Evolutionary conservation across 2,888 invertebrate genomes (phyloP).

Genomic region (Pediacus dermestoides): DNA sequence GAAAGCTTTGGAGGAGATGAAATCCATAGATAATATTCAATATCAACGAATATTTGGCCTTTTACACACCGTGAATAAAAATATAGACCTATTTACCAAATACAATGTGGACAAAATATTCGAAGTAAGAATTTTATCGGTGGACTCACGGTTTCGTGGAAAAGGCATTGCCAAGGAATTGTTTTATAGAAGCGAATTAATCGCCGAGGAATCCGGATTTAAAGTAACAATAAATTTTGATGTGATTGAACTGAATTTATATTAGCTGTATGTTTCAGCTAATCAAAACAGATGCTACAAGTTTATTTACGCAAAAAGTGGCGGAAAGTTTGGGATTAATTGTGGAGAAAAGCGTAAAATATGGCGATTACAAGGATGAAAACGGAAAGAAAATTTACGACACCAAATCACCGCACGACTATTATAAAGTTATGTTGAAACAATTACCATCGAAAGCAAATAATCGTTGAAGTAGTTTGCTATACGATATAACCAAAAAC

Average conservation of each 20-base stretch:
- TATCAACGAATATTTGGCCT: conserved; percentile 77
- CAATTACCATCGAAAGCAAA: conserved; percentile 15
- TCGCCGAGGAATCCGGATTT: conserved; percentile 64
- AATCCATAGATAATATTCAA: conserved; percentile 63
- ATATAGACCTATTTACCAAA: conserved; percentile 64
- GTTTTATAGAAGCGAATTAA: conserved; percentile 62
- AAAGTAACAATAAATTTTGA: too few species aligned
- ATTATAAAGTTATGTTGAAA: conserved; percentile 63
- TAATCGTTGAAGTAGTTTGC: conserved; percentile 11
- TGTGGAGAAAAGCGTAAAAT: conserved; percentile 62
- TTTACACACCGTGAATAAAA: conserved; percentile 66
- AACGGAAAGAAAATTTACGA: conserved; percentile 60
- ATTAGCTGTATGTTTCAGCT: conserved; percentile 55
- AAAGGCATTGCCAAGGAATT: conserved; percentile 71
- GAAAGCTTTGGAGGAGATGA: conserved; percentile 64
- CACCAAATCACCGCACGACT: conserved; percentile 66
- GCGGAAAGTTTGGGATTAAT: conserved; percentile 65
- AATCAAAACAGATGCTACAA: conserved; percentile 79
- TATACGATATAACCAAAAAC: conserved; percentile 8
- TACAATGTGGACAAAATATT: conserved; percentile 69
- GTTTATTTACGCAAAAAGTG: conserved; percentile 74
- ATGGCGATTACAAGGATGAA: conserved; percentile 66
- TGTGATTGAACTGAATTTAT: neutral
- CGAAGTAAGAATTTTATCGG: conserved; percentile 78
- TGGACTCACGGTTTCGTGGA: conserved; percentile 67